Evolutionary conservation across 1,140 invertebrate genomes (phyloP).

Genomic region (Drosophila sechellia): DNA sequence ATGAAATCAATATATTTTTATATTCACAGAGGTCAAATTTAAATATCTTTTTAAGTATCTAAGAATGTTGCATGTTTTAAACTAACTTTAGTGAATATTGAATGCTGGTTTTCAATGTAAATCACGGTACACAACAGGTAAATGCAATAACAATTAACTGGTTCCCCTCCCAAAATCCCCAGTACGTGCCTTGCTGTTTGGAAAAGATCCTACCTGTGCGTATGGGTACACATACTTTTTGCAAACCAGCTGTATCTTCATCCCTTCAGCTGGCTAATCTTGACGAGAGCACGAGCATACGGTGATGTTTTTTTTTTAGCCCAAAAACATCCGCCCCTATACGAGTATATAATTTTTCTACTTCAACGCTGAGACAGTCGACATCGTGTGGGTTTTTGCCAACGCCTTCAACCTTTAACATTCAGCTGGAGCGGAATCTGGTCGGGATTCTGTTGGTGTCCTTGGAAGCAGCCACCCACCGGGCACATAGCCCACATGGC

Average conservation of each 20-base stretch:
- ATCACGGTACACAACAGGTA: too few relatives aligned
- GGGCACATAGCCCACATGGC: not conserved
- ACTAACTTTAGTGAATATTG: too few relatives aligned
- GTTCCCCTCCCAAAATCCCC: too few relatives aligned
- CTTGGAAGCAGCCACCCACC: slow-evolving; percentile 22
- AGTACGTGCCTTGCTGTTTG: not conserved
- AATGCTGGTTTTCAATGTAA: too few relatives aligned
- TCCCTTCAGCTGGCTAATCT: slow-evolving; percentile 7
- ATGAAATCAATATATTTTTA: too few relatives aligned
- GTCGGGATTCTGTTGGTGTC: not conserved
- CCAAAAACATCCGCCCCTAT: not conserved
- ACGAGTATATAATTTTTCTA: not conserved
- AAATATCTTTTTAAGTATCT: too few relatives aligned
- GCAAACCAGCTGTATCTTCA: not conserved
- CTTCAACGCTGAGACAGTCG: not conserved
- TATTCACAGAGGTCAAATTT: too few relatives aligned
- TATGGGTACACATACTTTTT: not conserved
- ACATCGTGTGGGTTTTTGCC: slow-evolving; percentile 3
- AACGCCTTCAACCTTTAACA: slow-evolving; percentile 5
- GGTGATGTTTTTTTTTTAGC: not conserved
- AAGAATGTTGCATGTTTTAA: too few relatives aligned
- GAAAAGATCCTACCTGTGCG: not conserved
- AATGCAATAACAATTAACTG: too few relatives aligned
- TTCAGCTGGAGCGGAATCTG: not conserved
- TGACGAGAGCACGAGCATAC: not conserved